phyloP scores from a whole-genome alignment of 1,140 invertebrate species.

The Ectropis grisescens region DNA sequence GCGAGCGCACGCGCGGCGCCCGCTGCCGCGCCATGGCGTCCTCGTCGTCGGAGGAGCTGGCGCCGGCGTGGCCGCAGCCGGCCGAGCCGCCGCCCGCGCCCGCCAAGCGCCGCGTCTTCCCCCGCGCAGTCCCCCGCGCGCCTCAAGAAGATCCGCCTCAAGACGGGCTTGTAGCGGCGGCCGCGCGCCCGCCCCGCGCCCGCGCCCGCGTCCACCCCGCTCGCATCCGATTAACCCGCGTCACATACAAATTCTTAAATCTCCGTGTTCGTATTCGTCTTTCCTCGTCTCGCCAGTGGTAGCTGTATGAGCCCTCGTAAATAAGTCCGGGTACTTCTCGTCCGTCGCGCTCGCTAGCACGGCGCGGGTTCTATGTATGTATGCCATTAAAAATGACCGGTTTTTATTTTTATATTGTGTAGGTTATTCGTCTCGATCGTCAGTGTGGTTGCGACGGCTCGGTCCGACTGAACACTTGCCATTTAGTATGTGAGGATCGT shows the following conservation, averaged over 20 bases:
- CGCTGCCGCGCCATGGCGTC: slow-evolving; percentile 28
- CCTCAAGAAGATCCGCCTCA: slow-evolving; percentile 51
- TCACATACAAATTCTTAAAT: no score
- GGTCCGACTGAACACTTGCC: no score
- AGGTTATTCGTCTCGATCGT: slow-evolving; percentile 1
- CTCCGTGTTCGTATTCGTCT: no score
- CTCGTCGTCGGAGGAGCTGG: slow-evolving; percentile 30
- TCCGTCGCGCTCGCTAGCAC: no score
- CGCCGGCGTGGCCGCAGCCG: slow-evolving; percentile 22
- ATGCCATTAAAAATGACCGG: slow-evolving; percentile 10
- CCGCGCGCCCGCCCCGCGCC: slow-evolving; percentile 17
- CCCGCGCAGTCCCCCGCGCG: slow-evolving; percentile 27
- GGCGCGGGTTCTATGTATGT: no score
- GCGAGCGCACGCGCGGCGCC: slow-evolving; percentile 13
- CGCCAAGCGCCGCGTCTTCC: slow-evolving; percentile 27
- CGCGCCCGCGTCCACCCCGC: slow-evolving; percentile 1
- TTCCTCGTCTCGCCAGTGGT: no score
- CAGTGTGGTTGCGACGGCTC: neutral
- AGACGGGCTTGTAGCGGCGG: slow-evolving; percentile 38
- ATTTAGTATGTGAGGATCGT: no score
- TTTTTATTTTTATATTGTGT: slow-evolving; percentile 1
- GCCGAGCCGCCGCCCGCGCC: slow-evolving; percentile 4
- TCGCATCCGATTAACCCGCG: no score
- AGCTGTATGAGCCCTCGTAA: no score
- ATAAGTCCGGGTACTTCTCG: no score